Evolutionary conservation across 2,888 invertebrate species (phyloP).

Genomic region (Lasius fuliginosus): DNA sequence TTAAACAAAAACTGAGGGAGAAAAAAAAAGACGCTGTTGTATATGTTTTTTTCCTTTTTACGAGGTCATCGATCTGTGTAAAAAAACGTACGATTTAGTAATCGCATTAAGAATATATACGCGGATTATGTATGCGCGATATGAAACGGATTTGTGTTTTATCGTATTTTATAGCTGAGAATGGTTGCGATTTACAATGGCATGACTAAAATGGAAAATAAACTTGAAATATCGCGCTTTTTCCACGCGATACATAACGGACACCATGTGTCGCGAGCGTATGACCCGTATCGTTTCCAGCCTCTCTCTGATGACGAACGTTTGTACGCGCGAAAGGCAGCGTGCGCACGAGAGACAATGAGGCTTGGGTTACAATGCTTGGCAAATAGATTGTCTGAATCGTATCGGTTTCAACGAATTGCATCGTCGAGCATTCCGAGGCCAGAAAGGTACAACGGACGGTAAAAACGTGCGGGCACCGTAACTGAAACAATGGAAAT

Average conservation of each 20-base stretch:
- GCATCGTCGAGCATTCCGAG: conserved; percentile 69
- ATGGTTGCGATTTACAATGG: conserved; percentile 30
- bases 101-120: conserved; percentile 15
- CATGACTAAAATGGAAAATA: conserved; percentile 63
- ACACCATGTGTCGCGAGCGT: conserved; percentile 38
- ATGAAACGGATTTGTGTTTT: conserved; percentile 19
- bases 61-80: not conserved
- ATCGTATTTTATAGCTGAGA: conserved; percentile 10
- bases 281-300: conserved; percentile 48
- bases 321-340: conserved; percentile 56
- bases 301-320: conserved; percentile 48
- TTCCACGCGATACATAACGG: conserved; percentile 51
- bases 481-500: conserved; percentile 51
- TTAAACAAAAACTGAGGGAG: not conserved
- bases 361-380: conserved; percentile 82
- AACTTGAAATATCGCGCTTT: conserved; percentile 69
- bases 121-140: conserved; percentile 27
- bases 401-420: conserved; percentile 78
- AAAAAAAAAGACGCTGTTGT: not conserved
- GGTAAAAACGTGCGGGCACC: conserved; percentile 60
- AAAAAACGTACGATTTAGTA: conserved; percentile 19
- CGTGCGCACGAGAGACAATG: conserved; percentile 78
- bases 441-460: conserved; percentile 67
- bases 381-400: conserved; percentile 82
- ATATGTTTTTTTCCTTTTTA: not conserved